Evolutionary conservation across 1,140 invertebrate species (phyloP).

Genomic region (Chrysomallon squamiferum): DNA sequence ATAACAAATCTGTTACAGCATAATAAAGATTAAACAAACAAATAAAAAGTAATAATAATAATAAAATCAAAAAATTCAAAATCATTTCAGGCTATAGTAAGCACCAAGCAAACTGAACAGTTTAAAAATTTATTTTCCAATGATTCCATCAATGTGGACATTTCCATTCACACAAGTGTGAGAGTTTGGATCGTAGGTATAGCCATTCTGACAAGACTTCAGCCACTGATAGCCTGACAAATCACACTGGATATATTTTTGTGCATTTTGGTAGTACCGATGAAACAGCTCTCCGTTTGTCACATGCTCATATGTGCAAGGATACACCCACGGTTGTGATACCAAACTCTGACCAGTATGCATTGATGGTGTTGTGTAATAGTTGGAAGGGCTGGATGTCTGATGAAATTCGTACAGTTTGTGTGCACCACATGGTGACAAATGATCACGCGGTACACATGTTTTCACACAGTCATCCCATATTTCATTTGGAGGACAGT

Average conservation of each 20-base stretch:
- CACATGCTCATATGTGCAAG: background rate
- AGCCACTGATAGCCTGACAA: background rate
- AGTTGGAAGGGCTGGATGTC: background rate
- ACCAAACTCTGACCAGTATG: background rate
- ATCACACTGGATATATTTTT: background rate
- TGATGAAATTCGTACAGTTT: too few species aligned
- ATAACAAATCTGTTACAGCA: too few species aligned
- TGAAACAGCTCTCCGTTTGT: background rate
- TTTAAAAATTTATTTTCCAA: background rate
- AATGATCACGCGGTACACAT: background rate
- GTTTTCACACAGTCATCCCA: conserved; percentile 5
- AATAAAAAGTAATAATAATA: too few species aligned
- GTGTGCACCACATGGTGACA: background rate
- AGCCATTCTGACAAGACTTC: background rate
- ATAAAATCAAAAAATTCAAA: too few species aligned
- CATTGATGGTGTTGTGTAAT: background rate
- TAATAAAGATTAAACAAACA: too few species aligned
- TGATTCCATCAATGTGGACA: background rate
- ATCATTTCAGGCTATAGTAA: too few species aligned
- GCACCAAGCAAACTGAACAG: too few species aligned
- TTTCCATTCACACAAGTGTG: conserved; percentile 3
- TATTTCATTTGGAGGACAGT: background rate
- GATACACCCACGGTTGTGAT: background rate
- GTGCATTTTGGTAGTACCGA: background rate
- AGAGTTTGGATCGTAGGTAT: background rate